phyloP scores from a whole-genome alignment of 2,113 vertebrate species.

The Silurus asotus region DNA sequence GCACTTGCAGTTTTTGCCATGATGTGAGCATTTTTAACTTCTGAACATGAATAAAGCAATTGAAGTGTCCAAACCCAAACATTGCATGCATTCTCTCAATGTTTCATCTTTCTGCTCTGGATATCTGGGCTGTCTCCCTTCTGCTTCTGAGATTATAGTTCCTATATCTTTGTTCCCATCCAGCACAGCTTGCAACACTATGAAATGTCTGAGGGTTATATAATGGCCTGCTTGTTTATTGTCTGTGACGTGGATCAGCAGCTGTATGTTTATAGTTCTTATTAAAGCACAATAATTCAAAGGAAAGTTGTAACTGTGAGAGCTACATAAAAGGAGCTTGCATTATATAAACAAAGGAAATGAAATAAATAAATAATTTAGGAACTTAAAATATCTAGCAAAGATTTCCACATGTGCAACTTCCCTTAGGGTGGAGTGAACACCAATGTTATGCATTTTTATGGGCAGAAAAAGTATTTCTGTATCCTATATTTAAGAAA shows the following conservation, averaged over 20 bases:
- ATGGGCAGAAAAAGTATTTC: conserved; percentile 26
- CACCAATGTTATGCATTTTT: conserved; percentile 26
- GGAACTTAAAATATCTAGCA: neutral
- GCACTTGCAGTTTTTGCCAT: conserved; percentile 67
- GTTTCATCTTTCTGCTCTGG: conserved; percentile 36
- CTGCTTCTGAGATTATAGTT: neutral
- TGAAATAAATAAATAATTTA: neutral
- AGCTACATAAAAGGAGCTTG: neutral
- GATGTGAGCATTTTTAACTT: conserved; percentile 67
- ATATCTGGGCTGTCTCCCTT: conserved; percentile 4
- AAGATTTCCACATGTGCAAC: conserved; percentile 20
- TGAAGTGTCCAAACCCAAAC: conserved; percentile 63
- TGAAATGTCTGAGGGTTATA: neutral
- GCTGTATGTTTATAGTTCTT: neutral
- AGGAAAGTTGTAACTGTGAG: neutral
- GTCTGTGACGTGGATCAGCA: neutral
- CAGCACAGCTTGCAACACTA: neutral
- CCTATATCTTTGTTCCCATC: neutral
- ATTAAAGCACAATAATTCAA: neutral
- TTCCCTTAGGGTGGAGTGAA: conserved; percentile 41
- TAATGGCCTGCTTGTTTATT: neutral
- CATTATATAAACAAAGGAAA: neutral
- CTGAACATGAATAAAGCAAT: conserved; percentile 75
- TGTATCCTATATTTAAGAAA: conserved; percentile 41
- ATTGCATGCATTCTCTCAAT: conserved; percentile 62